Evolutionary conservation across 2,113 vertebrate genomes (phyloP).

Genomic region (Datnioides undecimradiatus): DNA sequence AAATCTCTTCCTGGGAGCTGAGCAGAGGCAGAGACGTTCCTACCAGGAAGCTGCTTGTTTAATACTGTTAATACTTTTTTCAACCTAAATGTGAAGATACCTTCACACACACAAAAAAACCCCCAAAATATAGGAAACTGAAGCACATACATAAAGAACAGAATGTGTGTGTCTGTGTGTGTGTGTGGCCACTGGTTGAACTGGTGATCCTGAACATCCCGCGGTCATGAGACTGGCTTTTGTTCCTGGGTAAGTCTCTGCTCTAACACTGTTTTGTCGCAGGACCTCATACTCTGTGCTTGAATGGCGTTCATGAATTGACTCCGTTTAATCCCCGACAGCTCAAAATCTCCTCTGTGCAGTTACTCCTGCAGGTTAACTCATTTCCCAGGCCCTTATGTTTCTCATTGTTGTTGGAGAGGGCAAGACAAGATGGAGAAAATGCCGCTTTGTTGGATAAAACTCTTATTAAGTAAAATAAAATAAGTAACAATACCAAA

Average conservation of each 20-base stretch:
- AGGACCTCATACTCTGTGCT: neutral
- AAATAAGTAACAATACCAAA: neutral
- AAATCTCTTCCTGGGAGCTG: neutral
- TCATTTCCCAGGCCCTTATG: neutral
- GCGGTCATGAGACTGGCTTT: conserved; percentile 29
- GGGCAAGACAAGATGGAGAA: neutral
- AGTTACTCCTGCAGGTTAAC: neutral
- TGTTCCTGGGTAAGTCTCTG: neutral
- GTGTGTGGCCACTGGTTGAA: conserved; percentile 4
- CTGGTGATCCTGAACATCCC: conserved; percentile 48
- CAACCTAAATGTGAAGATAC: neutral
- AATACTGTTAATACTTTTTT: neutral
- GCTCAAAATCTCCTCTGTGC: neutral
- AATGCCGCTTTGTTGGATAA: neutral
- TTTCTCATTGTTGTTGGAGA: neutral
- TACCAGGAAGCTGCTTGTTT: neutral
- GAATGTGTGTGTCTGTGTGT: conserved; percentile 15
- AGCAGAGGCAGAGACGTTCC: neutral
- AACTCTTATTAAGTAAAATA: neutral
- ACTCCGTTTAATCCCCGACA: neutral
- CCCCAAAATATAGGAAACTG: too few relatives aligned
- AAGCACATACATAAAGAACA: too few relatives aligned
- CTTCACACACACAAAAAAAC: too few relatives aligned
- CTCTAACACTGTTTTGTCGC: conserved; percentile 7
- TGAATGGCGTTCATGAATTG: neutral